Conservation (phyloP, 2,797 vertebrate species). For the Coregonus ussuriensis region DNA sequence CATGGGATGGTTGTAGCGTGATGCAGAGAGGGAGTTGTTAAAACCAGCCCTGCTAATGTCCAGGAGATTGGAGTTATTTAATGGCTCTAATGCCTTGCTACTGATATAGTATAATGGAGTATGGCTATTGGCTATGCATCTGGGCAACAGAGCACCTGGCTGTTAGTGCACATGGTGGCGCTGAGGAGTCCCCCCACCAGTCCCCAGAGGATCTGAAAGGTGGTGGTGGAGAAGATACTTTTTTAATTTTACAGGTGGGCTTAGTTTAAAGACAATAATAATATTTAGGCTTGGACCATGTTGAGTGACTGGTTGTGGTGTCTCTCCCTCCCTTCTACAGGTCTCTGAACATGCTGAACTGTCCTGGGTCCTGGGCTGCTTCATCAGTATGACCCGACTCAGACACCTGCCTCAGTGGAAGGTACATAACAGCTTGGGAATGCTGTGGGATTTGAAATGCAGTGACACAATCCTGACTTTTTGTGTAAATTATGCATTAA, state of each 20-base stretch:
- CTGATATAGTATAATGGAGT: neutral
- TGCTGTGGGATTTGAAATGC: neutral
- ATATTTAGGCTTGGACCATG: neutral
- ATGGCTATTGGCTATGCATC: neutral
- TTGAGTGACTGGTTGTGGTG: neutral
- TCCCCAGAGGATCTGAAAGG: neutral
- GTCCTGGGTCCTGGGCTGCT: constrained; percentile 91
- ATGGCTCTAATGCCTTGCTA: constrained; percentile 24
- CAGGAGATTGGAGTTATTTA: constrained; percentile 18
- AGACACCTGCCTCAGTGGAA: constrained; percentile 96
- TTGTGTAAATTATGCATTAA: neutral
- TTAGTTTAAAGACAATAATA: neutral
- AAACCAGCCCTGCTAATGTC: constrained; percentile 20
- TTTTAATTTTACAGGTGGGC: neutral
- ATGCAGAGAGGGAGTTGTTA: constrained; percentile 25
- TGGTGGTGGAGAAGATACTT: neutral
- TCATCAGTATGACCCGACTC: constrained; percentile 89
- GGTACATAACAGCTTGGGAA: constrained; percentile 66
- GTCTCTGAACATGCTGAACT: constrained; percentile 90
- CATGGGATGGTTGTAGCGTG: constrained; percentile 28
- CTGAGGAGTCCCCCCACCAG: constrained; percentile 41
- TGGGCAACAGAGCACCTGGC: constrained; percentile 15
- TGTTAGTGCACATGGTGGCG: constrained; percentile 56
- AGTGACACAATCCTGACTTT: neutral
- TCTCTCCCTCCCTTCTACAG: constrained; percentile 60